Base-by-base conservation (phyloP, 2,113 vertebrate species). In the Chaenogobius annularis region DNA sequence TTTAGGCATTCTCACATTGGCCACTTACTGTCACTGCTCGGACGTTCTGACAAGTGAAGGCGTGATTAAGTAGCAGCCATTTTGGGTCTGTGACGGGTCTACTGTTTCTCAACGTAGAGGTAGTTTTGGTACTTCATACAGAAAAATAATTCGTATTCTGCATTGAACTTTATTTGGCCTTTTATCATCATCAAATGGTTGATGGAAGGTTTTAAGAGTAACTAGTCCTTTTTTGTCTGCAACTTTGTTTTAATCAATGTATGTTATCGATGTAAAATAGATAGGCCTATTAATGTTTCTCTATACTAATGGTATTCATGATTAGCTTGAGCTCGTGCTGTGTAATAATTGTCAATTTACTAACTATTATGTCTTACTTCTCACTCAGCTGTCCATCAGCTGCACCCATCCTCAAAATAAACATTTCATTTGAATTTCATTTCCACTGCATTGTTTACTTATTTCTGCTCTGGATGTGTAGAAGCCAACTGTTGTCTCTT, bases 1-100 rank as follows among this genome's bases (percentile, higher is more conserved):
- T 78, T 73, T 52, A 69, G 58, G 54, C 47, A 23, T 66, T 72
- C 72, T 66, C 3, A 62, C 11, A 58, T 14, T 26, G 73, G 71
- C 63, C 22, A 15, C 19, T 56, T 19, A 50, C 12, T 67, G 26
- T 70, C 26, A 46, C 3, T 64, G 9, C 35, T 63, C 31, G 31
- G 31, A 35, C 59, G 8, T 63, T 40, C 35, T 63, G 35, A 43
- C 61, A 63, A 43, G 35, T 43, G 61, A 63, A 63, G 35, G 10
- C 15, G 61, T 43, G 35, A 63, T 63, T 63, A 63, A 63, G 35
- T 4, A 10, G 58, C 3, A 31, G 23, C 23, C 56, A 59, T 59
- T 19, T 40, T 63, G 35, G 15, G 10, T 3, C 55, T 58, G 54
- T 56, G 12, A 46, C 54, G 22, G 23, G 56, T 31, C 56, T n/a